Evolutionary conservation across 2,888 invertebrate genomes (phyloP), one percentile per base, ranked within the genome.

Genomic region (Choristoneura rosaceana): DNA sequence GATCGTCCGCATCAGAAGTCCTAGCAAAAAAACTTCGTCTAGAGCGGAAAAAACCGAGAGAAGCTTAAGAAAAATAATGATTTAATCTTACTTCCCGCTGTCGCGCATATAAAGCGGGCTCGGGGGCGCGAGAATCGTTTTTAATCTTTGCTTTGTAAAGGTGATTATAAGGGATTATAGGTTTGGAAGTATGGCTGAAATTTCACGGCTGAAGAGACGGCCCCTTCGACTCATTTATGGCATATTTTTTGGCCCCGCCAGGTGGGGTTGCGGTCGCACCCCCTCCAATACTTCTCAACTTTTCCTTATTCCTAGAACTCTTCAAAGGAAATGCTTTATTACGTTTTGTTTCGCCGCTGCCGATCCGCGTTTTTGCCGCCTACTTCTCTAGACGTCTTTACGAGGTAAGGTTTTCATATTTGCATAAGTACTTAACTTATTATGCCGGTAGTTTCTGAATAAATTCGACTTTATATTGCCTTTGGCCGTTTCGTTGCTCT

Each of bases 121-220:
- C 71, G 81, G 86, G 89, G 89, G 91, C 86, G 91, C 85, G 82
- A 90, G 93, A 93, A 94, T 92, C 93, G 94, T 91, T 94, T 94
- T 94, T 94, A 94, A 94, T 94, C 94, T 94, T 94, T 94, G 94
- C 94, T 94, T 94, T 94, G 94, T 94, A 94, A 94, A 94, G 94
- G 94, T 94, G 94, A 94, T 94, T 94, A 94, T 94, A 90, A 94
- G 85, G 93, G 94, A 94, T 94, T 94, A 94, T 94, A 93, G 94
- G 94, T 94, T 94, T 91, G 93, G 86, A 94, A 94, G 94, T 94
- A 94, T 93, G 94, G 86, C 91, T 89, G 92, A 92, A 93, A 91
- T 93, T 93, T 93, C 89, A 88, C 86, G 91, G 89, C 92, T 88
- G 89, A 88, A 85, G 87, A 86, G 87, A 81, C 85, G 86, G 82